Evolutionary conservation across 2,888 invertebrate genomes (phyloP), one percentile per base, ranked within the genome.

Genomic region (Mayetiola destructor): DNA sequence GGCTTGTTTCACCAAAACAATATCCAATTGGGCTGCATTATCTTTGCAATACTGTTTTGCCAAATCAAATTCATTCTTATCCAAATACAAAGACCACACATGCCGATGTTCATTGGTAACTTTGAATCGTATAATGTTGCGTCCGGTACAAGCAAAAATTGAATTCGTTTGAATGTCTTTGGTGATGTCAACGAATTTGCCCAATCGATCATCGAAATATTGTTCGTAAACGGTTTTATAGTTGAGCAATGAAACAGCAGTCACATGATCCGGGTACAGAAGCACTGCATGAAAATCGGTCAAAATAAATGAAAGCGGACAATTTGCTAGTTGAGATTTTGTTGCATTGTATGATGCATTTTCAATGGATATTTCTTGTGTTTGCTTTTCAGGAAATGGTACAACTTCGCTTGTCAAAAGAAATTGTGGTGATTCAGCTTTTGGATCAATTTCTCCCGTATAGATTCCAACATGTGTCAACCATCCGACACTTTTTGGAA

Each of bases 221-320:
- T 95, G 94, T 71, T 92, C 88, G 68, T 86, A 88, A 18, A 94
- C 84, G 10, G 88, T 70, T 66, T 91, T 86, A 64, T 90, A 83
- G 72, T 89, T 92, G 10, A 95, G 74, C 4, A 89, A 72, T 58
- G 89, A 93, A 36, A 94, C 77, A 1, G 86, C 91, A 68, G 86
- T 87, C 1, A 94, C 81, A 60, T 84, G 82, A 69, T 92, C 88
- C 1, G 80, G 74, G 69, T 87, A 94, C 62, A 93, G 81, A 12
- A 94, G 75, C 2, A 95, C 71, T 0, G 85, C 84, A 71, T 96
- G 95, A 73, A 92, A 95, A 70, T 94, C 87, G 0, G 94, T 94
- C 56, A 93, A 73, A 2, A 88, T 82, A 65, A 93, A 84, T 0
- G 85, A 79, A 37, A 86, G 73, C 0, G 92, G 87, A 1, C 77